Conservation (phyloP, 2,888 invertebrate species). For the Ecliptopera silaceata region DNA sequence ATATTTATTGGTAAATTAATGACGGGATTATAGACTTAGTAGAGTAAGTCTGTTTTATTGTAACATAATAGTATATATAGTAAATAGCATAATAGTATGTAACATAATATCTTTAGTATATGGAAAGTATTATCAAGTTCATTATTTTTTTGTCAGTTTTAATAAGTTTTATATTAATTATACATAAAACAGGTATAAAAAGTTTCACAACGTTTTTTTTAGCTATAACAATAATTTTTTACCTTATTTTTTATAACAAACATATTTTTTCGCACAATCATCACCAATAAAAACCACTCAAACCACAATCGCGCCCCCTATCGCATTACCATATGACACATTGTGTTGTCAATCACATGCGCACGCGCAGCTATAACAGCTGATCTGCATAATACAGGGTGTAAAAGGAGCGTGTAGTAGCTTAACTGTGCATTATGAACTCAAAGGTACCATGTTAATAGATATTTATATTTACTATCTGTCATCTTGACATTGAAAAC, state of each 20-base stretch:
- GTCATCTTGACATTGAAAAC: constrained; percentile 8
- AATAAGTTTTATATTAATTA: too few relatives aligned
- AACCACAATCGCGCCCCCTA: constrained; percentile 47
- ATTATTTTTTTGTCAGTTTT: too few relatives aligned
- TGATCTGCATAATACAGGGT: constrained; percentile 59
- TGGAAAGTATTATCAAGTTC: too few relatives aligned
- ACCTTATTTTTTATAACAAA: neutral
- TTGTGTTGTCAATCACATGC: constrained; percentile 71
- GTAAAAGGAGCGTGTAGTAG: constrained; percentile 10
- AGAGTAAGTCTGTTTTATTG: too few relatives aligned
- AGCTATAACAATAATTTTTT: neutral
- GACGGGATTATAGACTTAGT: too few relatives aligned
- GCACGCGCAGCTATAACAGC: constrained; percentile 58
- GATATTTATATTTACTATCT: neutral
- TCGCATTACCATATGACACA: constrained; percentile 65
- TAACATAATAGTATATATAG: too few relatives aligned
- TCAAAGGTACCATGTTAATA: neutral
- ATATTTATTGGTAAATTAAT: too few relatives aligned
- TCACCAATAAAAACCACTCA: constrained; percentile 33
- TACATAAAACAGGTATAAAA: too few relatives aligned
- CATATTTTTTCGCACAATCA: constrained; percentile 20
- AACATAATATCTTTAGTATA: too few relatives aligned
- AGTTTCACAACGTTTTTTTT: too few relatives aligned
- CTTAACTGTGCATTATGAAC: neutral
- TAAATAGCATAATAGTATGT: too few relatives aligned